Evolutionary conservation across 2,797 vertebrate species (phyloP), one percentile per base, ranked within the genome.

Genomic region (Falco novaeseelandiae): DNA sequence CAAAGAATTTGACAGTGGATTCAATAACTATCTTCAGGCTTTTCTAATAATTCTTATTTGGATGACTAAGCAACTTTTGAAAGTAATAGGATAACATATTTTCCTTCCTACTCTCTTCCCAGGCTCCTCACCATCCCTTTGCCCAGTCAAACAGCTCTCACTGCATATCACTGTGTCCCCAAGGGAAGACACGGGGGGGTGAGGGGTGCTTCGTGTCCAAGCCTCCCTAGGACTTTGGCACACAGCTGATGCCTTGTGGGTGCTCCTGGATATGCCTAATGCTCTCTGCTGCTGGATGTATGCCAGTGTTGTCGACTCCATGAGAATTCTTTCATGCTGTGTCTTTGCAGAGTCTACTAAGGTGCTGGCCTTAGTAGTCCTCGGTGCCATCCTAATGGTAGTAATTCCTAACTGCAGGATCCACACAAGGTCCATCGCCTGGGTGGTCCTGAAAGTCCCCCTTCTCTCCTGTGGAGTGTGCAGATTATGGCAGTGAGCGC

Each of bases 81-180:
- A 92, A 92, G 30, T 14, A 71, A 36, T 14, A 82, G 32, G 49
- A 61, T 18, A 65, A 46, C 4, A 29, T 61, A 22, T 57, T 82
- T 22, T 21, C 8, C 22, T 5, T 83, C 13, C 27, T 46, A 14
- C 21, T 67, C 89, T 38, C 10, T 71, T 82, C 16, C 5, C 15
- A 26, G 10, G 1, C 52, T 84, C 19, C 40, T 94, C 6, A 4
- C 8, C 11, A 40, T 8, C 10, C 49, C 27, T 70, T 78, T 29
- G 8, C 18, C 6, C 15, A 40, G 40, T 40, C 23, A 59, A 54
- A 63, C 3, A 63, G 5, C 25, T 93, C 80, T 73, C 25, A 16
- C 5, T 40, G 17, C 9, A 1, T 27, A n/a, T 30, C 1, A 2
- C 12, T 57, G 20, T 51, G 26, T 25, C 6, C 9, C 9, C 42